Evolutionary conservation across 2,797 vertebrate species (phyloP).

Genomic region (Dermochelys coriacea): DNA sequence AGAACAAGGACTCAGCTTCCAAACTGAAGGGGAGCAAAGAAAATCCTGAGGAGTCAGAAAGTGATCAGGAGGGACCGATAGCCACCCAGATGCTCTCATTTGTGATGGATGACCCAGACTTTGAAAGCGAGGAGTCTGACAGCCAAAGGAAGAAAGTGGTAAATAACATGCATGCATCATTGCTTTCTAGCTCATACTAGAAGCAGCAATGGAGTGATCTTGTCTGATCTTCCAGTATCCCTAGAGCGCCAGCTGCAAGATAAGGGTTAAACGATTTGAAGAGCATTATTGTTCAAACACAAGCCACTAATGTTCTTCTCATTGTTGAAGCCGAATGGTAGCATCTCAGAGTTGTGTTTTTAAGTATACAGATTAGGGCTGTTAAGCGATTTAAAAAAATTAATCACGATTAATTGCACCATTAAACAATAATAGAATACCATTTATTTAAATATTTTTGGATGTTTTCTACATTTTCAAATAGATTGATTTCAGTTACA

Average conservation of each 20-base stretch:
- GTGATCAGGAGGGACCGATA: constrained; percentile 89
- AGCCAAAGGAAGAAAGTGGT: constrained; percentile 82
- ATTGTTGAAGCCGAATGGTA: neutral
- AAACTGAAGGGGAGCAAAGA: constrained; percentile 67
- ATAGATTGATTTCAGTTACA: too few relatives aligned
- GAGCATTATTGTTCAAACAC: neutral
- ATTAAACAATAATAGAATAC: too few relatives aligned
- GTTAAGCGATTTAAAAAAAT: too few relatives aligned
- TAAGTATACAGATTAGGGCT: neutral
- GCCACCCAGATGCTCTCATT: constrained; percentile 97
- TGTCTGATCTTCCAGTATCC: neutral
- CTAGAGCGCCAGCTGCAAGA: neutral
- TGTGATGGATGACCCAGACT: constrained; percentile 97
- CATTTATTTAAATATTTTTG: too few relatives aligned
- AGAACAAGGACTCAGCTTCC: constrained; percentile 32
- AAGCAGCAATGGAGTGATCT: neutral
- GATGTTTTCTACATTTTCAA: too few relatives aligned
- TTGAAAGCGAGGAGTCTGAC: constrained; percentile 92
- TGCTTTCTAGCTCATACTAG: neutral
- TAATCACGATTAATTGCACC: too few relatives aligned
- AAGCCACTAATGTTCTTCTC: neutral
- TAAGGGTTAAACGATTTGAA: constrained; percentile 35
- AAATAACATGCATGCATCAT: neutral
- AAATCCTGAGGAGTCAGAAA: constrained; percentile 84
- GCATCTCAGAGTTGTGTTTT: neutral